A percentile compares a stretch with the other conserved stretches of the same genome.
These are phyloP conservation scores for Spondyliosoma cantharus DNA, from an alignment of 2,797 vertebrate species.

Conservation along the genomic window DNA sequence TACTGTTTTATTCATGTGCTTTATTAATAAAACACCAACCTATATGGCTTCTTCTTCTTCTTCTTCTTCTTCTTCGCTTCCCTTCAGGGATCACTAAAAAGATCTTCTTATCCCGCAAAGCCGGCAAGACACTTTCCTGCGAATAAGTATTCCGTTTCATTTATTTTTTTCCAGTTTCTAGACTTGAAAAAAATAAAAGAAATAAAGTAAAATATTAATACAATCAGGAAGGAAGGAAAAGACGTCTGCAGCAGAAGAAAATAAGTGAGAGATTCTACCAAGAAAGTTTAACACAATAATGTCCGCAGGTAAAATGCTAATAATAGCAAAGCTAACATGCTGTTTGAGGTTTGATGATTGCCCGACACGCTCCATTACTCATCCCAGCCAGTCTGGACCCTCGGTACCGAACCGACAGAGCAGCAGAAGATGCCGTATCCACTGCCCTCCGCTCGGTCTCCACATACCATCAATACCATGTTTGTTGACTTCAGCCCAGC, in stretches of 20 bases:
- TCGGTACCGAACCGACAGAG: too few relatives aligned
- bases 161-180: conserved; percentile 27
- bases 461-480: too few relatives aligned
- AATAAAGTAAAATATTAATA: not conserved
- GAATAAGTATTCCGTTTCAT: conserved; percentile 33
- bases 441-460: too few relatives aligned
- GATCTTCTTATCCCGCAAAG: conserved; percentile 40
- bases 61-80: conserved; percentile 36
- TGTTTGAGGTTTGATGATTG: too few relatives aligned
- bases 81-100: conserved; percentile 54
- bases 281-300: not conserved
- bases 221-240: not conserved
- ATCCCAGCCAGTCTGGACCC: too few relatives aligned
- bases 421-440: too few relatives aligned
- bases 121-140: not conserved
- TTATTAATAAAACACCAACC: conserved; percentile 73
- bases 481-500: too few relatives aligned
- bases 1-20: conserved; percentile 68
- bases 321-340: not conserved
- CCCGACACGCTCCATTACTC: too few relatives aligned
- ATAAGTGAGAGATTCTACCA: not conserved
- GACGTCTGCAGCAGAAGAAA: not conserved
- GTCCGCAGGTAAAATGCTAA: not conserved
- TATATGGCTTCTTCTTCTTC: conserved; percentile 12
- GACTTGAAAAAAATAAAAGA: conserved; percentile 9